Evolutionary conservation across 2,797 vertebrate species (phyloP).

Genomic region (Phoxinus dragarum): DNA sequence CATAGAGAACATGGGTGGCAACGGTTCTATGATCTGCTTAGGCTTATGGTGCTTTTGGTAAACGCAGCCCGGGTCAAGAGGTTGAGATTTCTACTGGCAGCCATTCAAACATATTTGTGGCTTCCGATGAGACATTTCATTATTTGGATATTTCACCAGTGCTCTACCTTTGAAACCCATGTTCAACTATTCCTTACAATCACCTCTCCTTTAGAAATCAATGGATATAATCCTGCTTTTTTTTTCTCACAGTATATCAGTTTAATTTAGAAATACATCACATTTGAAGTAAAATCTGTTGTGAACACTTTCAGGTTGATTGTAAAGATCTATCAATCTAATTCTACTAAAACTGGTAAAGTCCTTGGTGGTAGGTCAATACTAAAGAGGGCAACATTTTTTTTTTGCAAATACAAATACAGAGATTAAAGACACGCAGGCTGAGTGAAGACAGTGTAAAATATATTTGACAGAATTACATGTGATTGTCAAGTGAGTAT

Average conservation of each 20-base stretch:
- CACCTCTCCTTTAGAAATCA: not conserved
- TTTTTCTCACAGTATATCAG: not conserved
- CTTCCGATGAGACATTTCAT: no score
- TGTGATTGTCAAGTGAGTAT: slow-evolving; percentile 78
- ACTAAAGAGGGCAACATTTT: not conserved
- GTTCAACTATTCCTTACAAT: not conserved
- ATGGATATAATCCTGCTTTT: not conserved
- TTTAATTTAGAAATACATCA: not conserved
- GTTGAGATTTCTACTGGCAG: not conserved
- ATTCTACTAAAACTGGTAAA: not conserved
- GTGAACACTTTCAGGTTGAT: not conserved
- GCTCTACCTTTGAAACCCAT: not conserved
- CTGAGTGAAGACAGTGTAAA: slow-evolving; percentile 63
- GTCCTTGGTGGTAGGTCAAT: not conserved
- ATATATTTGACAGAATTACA: slow-evolving; percentile 75
- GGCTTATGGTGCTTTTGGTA: no score
- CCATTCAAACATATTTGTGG: not conserved
- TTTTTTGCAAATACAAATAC: not conserved
- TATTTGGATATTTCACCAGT: not conserved
- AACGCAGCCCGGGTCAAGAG: not conserved
- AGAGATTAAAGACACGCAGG: slow-evolving; percentile 38
- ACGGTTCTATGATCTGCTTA: no score
- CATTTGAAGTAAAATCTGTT: not conserved
- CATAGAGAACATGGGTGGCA: no score
- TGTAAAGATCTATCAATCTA: not conserved